Evolutionary conservation across 2,888 invertebrate species (phyloP), one percentile per base, ranked within the genome.

Genomic region (Drosophila algonquin): DNA sequence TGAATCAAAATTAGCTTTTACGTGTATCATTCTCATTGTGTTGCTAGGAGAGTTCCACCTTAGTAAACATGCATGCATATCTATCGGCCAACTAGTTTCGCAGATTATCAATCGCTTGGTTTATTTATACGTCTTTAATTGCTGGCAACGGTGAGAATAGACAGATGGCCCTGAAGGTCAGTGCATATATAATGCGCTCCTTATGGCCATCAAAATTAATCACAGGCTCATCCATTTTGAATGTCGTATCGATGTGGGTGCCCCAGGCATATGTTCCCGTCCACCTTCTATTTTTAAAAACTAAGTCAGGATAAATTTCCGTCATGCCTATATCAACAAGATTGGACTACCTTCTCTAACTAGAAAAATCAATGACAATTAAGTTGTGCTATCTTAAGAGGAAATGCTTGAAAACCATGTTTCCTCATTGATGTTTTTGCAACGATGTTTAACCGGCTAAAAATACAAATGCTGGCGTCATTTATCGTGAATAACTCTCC

Each of bases 71-170:
- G 1, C 12, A 12, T 14, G 12, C 12, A 40, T 24, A 47, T 32
- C 35, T 24, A 48, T 53, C 51, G 12, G 18, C 24, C n/a, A 52
- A 27, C 64, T 35, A 40, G 48, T 54, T 69, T 54, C 52, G 21
- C 14, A 54, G 7, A 57, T 62, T 46, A 40, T 51, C 32, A 44
- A 14, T 58, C 64, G 54, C 7, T 65, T 80, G 48, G 71, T 71
- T 77, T 77, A 61, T 35, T 69, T 61, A 48, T 54, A 55, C 14
- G 54, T 58, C 44, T 65, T 57, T 50, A 57, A 74, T 70, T 70
- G 65, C 53, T 58, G 59, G 47, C 59, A 40, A 7, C 14, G 24
- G 45, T 73, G 77, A 80, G 75, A 76, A 70, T 51, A 60, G 65
- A 51, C 73, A 80, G 53, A 72, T 80, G 69, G 30, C 18, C 9